A percentile compares a stretch with the other conserved stretches of the same genome.
phyloP scores from a whole-genome alignment of 2,888 invertebrate species.

The Lysandra bellargus region DNA sequence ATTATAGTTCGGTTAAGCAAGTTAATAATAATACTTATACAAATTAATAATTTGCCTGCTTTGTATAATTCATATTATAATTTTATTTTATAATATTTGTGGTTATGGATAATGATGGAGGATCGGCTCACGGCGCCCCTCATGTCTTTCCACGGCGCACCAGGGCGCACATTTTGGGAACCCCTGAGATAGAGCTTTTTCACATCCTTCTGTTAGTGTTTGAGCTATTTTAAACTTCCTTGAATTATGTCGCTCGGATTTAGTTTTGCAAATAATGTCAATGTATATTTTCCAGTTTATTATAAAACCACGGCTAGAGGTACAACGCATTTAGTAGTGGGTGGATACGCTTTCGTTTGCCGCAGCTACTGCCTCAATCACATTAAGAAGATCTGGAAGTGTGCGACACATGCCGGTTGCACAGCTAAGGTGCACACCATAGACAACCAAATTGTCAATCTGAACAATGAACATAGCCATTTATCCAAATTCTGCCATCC shows the following conservation, averaged over 20 bases:
- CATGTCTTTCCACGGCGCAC: no score
- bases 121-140: no score
- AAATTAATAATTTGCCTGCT: no score
- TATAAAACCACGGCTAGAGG: conserved; percentile 61
- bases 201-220: background rate
- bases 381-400: conserved; percentile 64
- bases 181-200: background rate
- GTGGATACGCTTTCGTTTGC: conserved; percentile 62
- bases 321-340: conserved; percentile 56
- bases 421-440: conserved; percentile 63
- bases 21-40: no score
- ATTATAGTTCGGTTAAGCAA: no score
- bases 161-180: no score
- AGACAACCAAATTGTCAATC: conserved; percentile 53
- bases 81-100: no score
- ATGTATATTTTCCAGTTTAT: conserved; percentile 54
- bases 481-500: conserved; percentile 39
- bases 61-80: no score
- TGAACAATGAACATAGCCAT: conserved; percentile 58
- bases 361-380: conserved; percentile 58
- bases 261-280: conserved; percentile 21
- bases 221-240: background rate
- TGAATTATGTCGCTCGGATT: background rate
- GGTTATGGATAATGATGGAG: no score
- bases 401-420: conserved; percentile 58